phyloP scores from a whole-genome alignment of 2,113 vertebrate genomes.

The Cynopterus brachyotis region DNA sequence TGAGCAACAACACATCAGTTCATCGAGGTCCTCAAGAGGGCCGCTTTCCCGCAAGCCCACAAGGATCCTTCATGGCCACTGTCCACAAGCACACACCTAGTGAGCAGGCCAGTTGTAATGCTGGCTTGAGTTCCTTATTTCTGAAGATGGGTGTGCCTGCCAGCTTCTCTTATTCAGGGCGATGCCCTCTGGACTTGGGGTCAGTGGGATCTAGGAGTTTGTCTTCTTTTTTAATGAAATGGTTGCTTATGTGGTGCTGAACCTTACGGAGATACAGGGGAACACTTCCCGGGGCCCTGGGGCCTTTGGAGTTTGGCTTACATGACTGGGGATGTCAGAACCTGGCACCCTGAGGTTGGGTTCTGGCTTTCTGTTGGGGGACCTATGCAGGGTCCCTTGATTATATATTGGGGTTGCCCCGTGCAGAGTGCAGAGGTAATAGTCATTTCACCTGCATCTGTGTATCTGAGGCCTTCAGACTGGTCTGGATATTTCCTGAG shows the following conservation, averaged over 20 bases:
- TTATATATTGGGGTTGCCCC: not conserved
- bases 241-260: not conserved
- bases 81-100: accelerated
- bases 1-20: not conserved
- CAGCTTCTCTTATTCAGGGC: not conserved
- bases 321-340: not conserved
- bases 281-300: not conserved
- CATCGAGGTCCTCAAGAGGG: not conserved
- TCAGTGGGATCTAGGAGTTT: not conserved
- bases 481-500: not conserved
- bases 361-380: not conserved
- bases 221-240: not conserved
- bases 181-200: not conserved
- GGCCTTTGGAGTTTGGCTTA: not conserved
- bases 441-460: not conserved
- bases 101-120: not conserved
- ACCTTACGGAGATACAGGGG: not conserved
- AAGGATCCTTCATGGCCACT: not conserved
- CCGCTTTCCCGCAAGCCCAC: not conserved
- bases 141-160: not conserved
- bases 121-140: not conserved
- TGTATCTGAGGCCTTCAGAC: not conserved
- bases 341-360: not conserved
- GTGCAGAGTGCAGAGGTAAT: not conserved
- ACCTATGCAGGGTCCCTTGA: no score